Conservation (phyloP, 2,113 vertebrate genomes). For the Pogona vitticeps region DNA sequence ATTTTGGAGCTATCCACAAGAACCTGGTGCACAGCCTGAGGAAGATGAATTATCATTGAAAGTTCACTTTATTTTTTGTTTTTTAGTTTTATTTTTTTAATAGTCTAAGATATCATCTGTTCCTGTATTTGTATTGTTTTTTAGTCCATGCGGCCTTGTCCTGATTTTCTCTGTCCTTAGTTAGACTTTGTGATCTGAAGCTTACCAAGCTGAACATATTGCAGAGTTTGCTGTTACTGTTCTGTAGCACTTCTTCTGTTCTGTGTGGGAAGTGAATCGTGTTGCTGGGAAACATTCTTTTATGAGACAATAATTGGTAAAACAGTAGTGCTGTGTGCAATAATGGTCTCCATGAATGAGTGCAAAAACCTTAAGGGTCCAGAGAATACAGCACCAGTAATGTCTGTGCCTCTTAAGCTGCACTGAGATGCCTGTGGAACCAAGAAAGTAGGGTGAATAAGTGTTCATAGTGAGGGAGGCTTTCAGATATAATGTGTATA, state of each 20-base stretch:
- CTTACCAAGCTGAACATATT: neutral
- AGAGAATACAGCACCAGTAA: neutral
- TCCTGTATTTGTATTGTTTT: no score
- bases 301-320: neutral
- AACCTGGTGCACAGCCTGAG: no score
- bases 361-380: neutral
- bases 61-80: no score
- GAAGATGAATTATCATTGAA: no score
- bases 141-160: no score
- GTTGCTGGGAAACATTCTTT: neutral
- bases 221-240: neutral
- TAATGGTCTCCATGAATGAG: neutral
- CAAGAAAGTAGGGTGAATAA: neutral
- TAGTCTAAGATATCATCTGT: no score
- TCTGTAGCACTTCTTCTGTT: neutral
- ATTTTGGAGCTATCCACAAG: no score
- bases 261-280: neutral
- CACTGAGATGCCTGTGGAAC: neutral
- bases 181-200: neutral
- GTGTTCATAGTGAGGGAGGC: neutral
- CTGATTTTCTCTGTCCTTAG: no score
- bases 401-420: neutral
- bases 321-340: no score
- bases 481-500: neutral
- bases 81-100: no score